phyloP scores from a whole-genome alignment of 2,888 invertebrate species.

The Gastracanthus pulcherrimus region DNA sequence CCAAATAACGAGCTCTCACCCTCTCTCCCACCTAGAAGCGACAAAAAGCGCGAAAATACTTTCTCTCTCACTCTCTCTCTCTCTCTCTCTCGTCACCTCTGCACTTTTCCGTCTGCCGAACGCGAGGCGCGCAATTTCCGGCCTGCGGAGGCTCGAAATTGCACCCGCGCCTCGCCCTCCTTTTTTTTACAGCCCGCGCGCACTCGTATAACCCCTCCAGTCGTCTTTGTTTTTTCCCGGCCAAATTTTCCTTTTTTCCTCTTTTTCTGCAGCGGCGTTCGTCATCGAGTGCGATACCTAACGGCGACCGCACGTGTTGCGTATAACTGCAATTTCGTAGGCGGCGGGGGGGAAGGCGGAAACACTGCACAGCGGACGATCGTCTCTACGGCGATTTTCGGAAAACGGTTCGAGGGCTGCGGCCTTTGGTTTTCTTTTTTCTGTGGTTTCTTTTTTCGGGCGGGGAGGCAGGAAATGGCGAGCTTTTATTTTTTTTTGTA shows the following conservation, averaged over 20 bases:
- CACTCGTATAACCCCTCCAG: too few species aligned
- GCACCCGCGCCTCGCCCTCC: slow-evolving; percentile 33
- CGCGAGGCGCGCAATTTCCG: slow-evolving; percentile 50
- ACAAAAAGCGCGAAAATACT: slow-evolving; percentile 16
- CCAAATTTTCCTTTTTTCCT: too few species aligned
- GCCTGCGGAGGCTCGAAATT: slow-evolving; percentile 50
- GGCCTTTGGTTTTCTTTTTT: too few species aligned
- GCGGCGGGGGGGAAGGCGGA: background rate
- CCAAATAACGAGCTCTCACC: background rate
- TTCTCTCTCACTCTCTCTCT: background rate
- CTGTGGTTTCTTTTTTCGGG: too few species aligned
- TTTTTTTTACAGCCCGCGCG: background rate
- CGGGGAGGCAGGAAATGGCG: background rate
- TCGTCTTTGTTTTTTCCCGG: background rate
- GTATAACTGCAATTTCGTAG: too few species aligned
- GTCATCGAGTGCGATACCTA: background rate
- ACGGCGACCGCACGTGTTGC: too few species aligned
- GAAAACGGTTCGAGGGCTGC: too few species aligned
- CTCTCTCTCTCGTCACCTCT: slow-evolving; percentile 28
- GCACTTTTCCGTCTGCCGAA: background rate
- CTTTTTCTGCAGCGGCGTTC: slow-evolving; percentile 1
- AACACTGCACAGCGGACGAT: too few species aligned
- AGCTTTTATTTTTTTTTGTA: background rate
- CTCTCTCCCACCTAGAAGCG: background rate
- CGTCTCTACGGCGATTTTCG: too few species aligned